A percentile compares a stretch with the other conserved stretches of the same genome.
Conservation (phyloP, 1,140 invertebrate species). For the Drosophila sp. region DNA sequence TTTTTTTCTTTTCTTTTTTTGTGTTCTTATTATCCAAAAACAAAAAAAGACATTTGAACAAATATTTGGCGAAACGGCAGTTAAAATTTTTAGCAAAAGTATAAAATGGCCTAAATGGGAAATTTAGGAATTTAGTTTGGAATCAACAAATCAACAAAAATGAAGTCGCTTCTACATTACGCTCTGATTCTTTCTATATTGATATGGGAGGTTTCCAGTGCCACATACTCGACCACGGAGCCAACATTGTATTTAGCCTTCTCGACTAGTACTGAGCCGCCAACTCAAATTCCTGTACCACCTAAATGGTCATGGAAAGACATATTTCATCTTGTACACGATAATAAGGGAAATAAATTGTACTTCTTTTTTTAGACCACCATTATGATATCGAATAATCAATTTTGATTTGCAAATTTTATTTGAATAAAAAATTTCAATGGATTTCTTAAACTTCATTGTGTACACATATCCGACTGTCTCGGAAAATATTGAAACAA, state of each 20-base stretch:
- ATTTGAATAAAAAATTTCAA: neutral
- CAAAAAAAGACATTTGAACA: conserved; percentile 32
- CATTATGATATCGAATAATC: neutral
- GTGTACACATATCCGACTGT: neutral
- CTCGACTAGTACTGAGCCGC: neutral
- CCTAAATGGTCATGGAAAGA: conserved; percentile 25
- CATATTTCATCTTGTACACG: conserved; percentile 12
- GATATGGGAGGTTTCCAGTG: neutral
- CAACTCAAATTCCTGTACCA: conserved; percentile 3
- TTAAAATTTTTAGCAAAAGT: conserved; percentile 17
- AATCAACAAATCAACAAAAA: neutral
- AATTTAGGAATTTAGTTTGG: conserved; percentile 17
- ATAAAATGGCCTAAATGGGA: conserved; percentile 17
- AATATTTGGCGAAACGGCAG: conserved; percentile 18
- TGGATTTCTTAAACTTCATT: neutral
- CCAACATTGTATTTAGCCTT: neutral
- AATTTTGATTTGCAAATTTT: neutral
- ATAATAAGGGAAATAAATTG: conserved; percentile 38
- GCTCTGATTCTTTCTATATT: neutral
- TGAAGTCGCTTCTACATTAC: neutral
- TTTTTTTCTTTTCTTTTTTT: conserved; percentile 8
- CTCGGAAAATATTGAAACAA: conserved; percentile 27
- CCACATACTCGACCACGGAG: neutral
- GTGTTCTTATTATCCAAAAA: conserved; percentile 12
- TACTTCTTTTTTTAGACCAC: conserved; percentile 43